Conservation (phyloP, 2,113 vertebrate species). For the Stictonetta naevosa region DNA sequence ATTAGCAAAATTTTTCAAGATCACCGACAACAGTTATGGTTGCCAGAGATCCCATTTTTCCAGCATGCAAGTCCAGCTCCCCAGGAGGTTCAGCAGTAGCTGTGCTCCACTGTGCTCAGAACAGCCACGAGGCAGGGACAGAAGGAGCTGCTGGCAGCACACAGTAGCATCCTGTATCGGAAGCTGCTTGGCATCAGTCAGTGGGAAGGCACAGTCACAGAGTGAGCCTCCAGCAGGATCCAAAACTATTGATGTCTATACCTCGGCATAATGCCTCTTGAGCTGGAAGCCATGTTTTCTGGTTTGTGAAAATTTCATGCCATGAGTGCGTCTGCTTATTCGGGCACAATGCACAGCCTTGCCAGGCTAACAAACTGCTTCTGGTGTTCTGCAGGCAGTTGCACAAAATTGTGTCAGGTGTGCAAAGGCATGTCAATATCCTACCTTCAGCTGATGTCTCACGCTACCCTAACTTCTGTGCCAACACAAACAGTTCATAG, state of each 20-base stretch:
- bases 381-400: fast-evolving
- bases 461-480: not conserved
- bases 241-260: fast-evolving
- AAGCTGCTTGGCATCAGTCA: not conserved
- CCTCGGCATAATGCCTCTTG: fast-evolving
- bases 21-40: not conserved
- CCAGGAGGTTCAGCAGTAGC: not conserved
- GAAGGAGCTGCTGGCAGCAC: fast-evolving
- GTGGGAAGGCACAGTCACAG: fast-evolving
- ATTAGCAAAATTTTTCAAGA: not conserved
- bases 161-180: fast-evolving
- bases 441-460: not conserved
- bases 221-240: not conserved
- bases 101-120: fast-evolving
- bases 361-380: fast-evolving
- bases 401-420: not conserved
- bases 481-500: constrained; percentile 6
- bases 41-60: fast-evolving
- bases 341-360: fast-evolving
- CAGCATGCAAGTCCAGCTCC: fast-evolving
- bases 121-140: no score
- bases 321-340: not conserved
- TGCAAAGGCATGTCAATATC: not conserved
- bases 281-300: not conserved
- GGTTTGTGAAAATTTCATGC: not conserved